Conservation (phyloP, 2,113 vertebrate genomes). For the Nothoprocta pentlandii region DNA sequence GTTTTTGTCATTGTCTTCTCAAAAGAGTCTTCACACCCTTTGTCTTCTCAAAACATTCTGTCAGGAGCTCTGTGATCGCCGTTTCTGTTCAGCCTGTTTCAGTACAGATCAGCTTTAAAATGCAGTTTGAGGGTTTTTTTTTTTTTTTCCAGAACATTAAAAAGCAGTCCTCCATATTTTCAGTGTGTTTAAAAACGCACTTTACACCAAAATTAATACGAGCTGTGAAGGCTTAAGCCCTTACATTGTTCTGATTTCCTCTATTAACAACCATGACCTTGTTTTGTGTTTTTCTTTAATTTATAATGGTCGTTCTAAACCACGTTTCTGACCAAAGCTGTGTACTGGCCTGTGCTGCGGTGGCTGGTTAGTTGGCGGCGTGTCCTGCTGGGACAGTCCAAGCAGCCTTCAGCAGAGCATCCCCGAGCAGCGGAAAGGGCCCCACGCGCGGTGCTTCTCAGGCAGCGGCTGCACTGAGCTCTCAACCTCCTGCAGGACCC, state of each 20-base stretch:
- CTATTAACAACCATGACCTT: not conserved
- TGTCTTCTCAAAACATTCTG: slow-evolving; percentile 39
- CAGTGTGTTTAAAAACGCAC: slow-evolving; percentile 38
- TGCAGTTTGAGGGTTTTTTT: not conserved
- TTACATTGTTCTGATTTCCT: not conserved
- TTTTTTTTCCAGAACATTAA: slow-evolving; percentile 15
- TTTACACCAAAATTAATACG: not conserved
- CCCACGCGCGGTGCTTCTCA: not conserved
- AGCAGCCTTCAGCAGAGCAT: not conserved
- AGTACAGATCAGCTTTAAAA: slow-evolving; percentile 55
- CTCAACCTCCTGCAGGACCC: not conserved
- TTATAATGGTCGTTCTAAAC: slow-evolving; percentile 33
- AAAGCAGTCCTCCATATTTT: slow-evolving; percentile 46
- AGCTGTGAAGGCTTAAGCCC: not conserved
- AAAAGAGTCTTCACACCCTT: not conserved
- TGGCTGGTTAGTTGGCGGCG: not conserved
- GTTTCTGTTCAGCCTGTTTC: slow-evolving; percentile 59
- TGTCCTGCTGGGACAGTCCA: not conserved
- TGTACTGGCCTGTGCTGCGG: not conserved
- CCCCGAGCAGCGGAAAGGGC: not conserved
- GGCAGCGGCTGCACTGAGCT: not conserved
- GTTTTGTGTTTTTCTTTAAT: not conserved
- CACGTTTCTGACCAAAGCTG: slow-evolving; percentile 34
- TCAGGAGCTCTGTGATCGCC: slow-evolving; percentile 51
- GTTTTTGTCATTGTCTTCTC: not conserved